Conservation (phyloP, 2,113 vertebrate species). For the Poicephalus meyeri region DNA sequence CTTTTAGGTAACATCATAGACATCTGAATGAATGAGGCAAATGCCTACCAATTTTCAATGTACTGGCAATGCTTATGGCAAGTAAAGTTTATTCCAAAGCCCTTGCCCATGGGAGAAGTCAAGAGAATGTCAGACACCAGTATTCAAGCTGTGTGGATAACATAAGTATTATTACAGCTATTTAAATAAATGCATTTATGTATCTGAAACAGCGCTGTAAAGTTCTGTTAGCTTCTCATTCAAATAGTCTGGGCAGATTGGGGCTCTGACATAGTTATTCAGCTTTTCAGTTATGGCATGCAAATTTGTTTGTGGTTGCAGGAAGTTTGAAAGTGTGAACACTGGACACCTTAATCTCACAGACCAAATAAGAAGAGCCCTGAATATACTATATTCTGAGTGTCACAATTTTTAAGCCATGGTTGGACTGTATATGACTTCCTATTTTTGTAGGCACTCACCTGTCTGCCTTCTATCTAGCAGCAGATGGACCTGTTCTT, state of each 20-base stretch:
- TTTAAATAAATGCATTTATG: neutral
- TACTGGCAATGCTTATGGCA: neutral
- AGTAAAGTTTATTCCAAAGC: neutral
- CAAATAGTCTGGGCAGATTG: neutral
- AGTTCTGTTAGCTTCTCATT: neutral
- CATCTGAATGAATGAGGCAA: neutral
- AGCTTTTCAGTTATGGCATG: neutral
- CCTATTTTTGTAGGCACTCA: neutral
- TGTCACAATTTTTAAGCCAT: neutral
- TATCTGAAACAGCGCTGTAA: neutral
- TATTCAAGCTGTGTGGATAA: neutral
- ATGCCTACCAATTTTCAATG: neutral
- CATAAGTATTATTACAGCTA: neutral
- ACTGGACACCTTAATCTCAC: neutral
- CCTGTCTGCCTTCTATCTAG: neutral
- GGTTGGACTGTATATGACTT: neutral
- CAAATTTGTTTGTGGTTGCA: neutral
- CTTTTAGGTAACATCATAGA: neutral
- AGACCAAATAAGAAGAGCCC: neutral
- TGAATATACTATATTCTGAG: neutral
- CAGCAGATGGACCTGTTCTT: neutral
- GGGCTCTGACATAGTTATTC: neutral
- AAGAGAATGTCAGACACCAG: neutral
- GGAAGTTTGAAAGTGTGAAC: neutral
- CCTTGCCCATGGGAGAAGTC: neutral